Evolutionary conservation across 2,797 vertebrate species (phyloP).

Genomic region (Manis crassicaudata): DNA sequence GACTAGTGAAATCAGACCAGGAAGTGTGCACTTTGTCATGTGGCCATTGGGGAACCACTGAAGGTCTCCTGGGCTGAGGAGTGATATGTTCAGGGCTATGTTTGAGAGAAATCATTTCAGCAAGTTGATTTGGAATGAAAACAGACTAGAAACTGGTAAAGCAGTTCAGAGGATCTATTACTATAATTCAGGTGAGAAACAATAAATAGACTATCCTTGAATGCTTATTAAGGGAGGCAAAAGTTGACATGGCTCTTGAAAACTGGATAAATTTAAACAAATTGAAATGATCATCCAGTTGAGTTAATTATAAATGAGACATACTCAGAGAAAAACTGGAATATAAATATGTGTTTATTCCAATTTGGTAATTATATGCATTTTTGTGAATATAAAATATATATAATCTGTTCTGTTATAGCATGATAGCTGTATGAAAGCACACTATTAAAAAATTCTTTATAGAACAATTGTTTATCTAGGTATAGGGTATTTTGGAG

Average conservation of each 20-base stretch:
- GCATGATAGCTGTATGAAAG: neutral
- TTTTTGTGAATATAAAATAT: neutral
- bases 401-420: neutral
- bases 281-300: neutral
- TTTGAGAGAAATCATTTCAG: neutral
- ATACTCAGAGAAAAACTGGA: neutral
- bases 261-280: neutral
- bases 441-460: neutral
- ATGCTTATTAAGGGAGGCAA: neutral
- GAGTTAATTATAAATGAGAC: neutral
- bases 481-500: neutral
- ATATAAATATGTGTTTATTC: neutral
- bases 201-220: neutral
- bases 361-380: neutral
- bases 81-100: neutral
- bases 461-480: constrained; percentile 14
- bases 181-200: neutral
- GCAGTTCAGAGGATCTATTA: neutral
- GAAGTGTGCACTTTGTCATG: neutral
- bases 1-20: neutral
- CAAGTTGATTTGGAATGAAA: neutral
- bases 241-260: neutral
- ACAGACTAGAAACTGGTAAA: neutral
- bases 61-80: neutral
- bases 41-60: neutral